Evolutionary conservation across 2,113 vertebrate species (phyloP).

Genomic region (Ellobius talpinus): DNA sequence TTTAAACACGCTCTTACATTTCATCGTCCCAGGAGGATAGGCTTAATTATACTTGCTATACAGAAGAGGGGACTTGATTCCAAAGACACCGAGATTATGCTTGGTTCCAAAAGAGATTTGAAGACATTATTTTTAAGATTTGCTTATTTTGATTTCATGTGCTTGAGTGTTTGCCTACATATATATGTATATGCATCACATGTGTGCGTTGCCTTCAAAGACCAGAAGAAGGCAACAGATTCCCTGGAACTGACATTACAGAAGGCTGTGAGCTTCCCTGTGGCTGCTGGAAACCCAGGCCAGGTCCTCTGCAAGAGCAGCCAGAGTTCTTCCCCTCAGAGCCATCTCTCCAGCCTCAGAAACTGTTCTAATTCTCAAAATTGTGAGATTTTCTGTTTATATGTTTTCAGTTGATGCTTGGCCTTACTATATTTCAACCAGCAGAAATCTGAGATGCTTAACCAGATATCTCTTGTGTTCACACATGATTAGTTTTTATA

Average conservation of each 20-base stretch:
- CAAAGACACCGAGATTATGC: background rate
- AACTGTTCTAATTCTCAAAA: background rate
- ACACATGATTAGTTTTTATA: background rate
- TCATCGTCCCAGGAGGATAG: background rate
- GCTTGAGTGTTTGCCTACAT: background rate
- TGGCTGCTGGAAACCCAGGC: background rate
- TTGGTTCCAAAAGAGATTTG: background rate
- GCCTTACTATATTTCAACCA: background rate
- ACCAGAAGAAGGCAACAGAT: background rate
- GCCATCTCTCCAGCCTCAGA: background rate
- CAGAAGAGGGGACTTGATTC: background rate
- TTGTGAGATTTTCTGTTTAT: background rate
- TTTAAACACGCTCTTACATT: background rate
- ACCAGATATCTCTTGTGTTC: background rate
- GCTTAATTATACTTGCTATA: background rate
- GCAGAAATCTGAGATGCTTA: background rate
- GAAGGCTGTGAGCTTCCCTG: background rate
- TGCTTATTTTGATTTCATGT: background rate
- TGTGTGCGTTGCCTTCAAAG: background rate
- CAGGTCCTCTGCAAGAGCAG: background rate
- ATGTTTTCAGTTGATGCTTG: slow-evolving; percentile 24
- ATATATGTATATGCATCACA: background rate
- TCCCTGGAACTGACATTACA: background rate
- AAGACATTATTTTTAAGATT: background rate
- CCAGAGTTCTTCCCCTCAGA: background rate